These are phyloP conservation scores for Coregonus suidteri DNA, from an alignment of 2,797 vertebrate species.

Conservation along the genomic window DNA sequence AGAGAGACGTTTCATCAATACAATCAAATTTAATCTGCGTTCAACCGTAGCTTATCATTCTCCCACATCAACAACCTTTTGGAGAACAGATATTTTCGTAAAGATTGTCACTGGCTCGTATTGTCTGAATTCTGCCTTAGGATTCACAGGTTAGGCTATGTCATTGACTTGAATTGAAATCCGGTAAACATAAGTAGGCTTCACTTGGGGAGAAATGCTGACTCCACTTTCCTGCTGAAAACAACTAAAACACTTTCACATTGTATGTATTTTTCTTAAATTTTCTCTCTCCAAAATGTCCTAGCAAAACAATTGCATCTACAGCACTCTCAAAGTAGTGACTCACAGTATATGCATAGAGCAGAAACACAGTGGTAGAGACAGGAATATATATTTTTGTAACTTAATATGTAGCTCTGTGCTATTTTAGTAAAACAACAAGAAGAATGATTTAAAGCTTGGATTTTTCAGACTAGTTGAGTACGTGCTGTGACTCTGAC, in stretches of 20 bases:
- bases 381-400: conserved; percentile 70
- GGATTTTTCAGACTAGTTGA: conserved; percentile 41
- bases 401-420: conserved; percentile 45
- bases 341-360: conserved; percentile 18
- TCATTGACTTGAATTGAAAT: conserved; percentile 12
- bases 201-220: conserved; percentile 9
- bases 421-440: conserved; percentile 53
- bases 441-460: conserved; percentile 33
- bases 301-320: conserved; percentile 24
- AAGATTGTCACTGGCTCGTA: background rate
- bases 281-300: conserved; percentile 8
- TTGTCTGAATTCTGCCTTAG: background rate
- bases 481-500: conserved; percentile 30
- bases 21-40: background rate
- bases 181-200: background rate
- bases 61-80: background rate
- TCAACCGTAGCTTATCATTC: background rate
- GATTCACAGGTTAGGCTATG: background rate
- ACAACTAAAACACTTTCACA: background rate
- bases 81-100: background rate
- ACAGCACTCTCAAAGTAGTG: conserved; percentile 31
- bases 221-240: conserved; percentile 19
- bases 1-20: background rate
- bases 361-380: conserved; percentile 27
- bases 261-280: background rate